Base-by-base conservation (phyloP, 2,797 vertebrate genomes). In the Channa striata region DNA sequence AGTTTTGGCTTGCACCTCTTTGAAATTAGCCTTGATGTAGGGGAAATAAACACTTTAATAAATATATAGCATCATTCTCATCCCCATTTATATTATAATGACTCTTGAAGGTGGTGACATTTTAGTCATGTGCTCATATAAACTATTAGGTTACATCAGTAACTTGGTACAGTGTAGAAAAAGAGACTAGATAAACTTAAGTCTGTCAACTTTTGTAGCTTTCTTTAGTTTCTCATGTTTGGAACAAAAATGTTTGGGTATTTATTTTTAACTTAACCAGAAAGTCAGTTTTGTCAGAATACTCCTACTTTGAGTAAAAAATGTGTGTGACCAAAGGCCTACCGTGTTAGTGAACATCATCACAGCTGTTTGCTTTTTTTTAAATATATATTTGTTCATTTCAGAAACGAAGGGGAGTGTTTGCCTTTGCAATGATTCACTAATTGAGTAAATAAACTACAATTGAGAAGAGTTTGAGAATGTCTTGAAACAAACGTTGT, bases 381-480 rank as follows among this genome's bases (percentile, higher is more conserved):
- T 1, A 37, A 68, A 68, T 46, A 14, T 6, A 6, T 17, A 43
- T 72, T 57, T 67, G 43, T 64, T 71, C 40, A 23, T 78, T 83
- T 79, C 25, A 79, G 52, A 80, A 68, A 74, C 71, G 63, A 77
- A 61, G 74, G 68, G 59, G 73, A 85, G 74, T 82, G 78, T 87
- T 90, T 90, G 77, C 81, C 70, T 92, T 89, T 88, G 74, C 50
- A 73, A 65, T 81, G 77, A 87, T 85, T 85, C 79, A 91, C 72
- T 86, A 89, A 88, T 66, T 82, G 68, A 88, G 65, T 79, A 78
- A 91, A 92, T 92, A 91, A 92, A 92, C 73, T 72, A 80, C 83
- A 85, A 80, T 70, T 79, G 77, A 81, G 75, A 86, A 84, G 61
- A 89, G 64, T 78, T 74, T 74, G 70, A 84, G 79, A 86, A 85